Conservation (phyloP, 35 echinoderm and acorn worm species). For the Diadema setosum region DNA sequence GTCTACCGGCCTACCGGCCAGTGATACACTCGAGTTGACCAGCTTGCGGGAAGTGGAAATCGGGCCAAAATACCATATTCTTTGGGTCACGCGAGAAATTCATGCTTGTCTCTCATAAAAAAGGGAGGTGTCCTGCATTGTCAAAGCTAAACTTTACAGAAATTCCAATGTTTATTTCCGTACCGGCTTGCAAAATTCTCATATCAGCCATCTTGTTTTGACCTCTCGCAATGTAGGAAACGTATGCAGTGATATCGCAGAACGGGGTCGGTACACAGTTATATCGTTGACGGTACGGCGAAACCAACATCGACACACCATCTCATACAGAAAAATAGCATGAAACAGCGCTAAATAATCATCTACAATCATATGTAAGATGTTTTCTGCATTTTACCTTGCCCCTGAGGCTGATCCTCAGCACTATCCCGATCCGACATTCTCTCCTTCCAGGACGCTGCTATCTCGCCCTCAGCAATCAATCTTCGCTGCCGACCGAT, state of each 20-base stretch:
- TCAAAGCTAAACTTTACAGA: too few relatives aligned
- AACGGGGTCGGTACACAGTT: background rate
- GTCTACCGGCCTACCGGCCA: too few relatives aligned
- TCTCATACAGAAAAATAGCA: background rate
- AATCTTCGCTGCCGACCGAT: background rate
- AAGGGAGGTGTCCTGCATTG: too few relatives aligned
- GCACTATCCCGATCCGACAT: slow-evolving; percentile 95
- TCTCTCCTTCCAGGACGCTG: slow-evolving; percentile 41
- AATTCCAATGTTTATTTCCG: too few relatives aligned
- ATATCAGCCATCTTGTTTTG: slow-evolving; percentile 16
- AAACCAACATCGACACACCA: background rate
- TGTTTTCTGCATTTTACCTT: slow-evolving; percentile 61
- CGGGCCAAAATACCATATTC: too few relatives aligned
- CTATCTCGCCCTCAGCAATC: slow-evolving; percentile 1
- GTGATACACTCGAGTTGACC: too few relatives aligned
- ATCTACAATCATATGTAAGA: background rate
- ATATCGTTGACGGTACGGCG: too few relatives aligned
- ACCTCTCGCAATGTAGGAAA: background rate
- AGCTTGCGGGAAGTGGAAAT: too few relatives aligned
- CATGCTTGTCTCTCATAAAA: too few relatives aligned
- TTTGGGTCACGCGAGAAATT: too few relatives aligned
- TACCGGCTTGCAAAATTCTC: background rate
- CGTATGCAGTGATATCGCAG: background rate
- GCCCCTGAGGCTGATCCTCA: slow-evolving; percentile 95
- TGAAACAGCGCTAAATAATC: background rate